phyloP scores from a whole-genome alignment of 2,888 invertebrate species.

The Volucella inflata region DNA sequence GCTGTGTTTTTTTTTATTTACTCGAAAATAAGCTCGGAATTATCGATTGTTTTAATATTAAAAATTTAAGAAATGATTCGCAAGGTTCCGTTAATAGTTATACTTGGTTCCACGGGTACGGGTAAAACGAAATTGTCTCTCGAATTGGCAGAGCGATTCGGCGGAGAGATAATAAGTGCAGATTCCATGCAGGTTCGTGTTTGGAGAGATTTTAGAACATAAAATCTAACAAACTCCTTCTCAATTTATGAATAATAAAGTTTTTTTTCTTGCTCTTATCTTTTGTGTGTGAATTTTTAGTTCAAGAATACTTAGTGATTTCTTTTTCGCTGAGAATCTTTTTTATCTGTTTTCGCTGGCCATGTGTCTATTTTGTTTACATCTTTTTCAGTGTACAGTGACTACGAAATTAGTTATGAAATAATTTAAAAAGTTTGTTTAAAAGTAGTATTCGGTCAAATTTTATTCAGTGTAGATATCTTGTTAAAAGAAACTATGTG shows the following conservation, averaged over 20 bases:
- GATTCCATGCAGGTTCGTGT: conserved; percentile 97
- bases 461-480: too few species aligned
- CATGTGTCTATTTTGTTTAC: conserved; percentile 23
- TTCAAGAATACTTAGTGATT: background rate
- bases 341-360: background rate
- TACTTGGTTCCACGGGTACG: conserved; percentile 97
- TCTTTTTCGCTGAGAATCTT: too few species aligned
- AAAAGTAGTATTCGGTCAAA: too few species aligned
- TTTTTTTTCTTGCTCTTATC: background rate
- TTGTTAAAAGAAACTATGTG: too few species aligned
- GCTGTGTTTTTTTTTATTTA: conserved; percentile 9
- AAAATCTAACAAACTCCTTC: background rate
- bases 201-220: background rate
- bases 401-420: background rate
- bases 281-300: background rate
- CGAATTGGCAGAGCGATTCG: conserved; percentile 93
- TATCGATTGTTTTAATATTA: background rate
- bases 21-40: background rate
- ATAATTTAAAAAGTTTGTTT: background rate
- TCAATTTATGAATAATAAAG: background rate
- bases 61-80: conserved; percentile 81
- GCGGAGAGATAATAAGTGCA: conserved; percentile 97
- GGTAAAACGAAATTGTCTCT: conserved; percentile 98
- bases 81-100: conserved; percentile 91
- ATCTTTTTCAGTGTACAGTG: conserved; percentile 20